Percentiles rank a stretch among this genome's conserved stretches.
Evolutionary conservation across 30 jellyfish, hydroid and myxozoan species (phyloP).

Genomic region (Morbakka virulenta): DNA sequence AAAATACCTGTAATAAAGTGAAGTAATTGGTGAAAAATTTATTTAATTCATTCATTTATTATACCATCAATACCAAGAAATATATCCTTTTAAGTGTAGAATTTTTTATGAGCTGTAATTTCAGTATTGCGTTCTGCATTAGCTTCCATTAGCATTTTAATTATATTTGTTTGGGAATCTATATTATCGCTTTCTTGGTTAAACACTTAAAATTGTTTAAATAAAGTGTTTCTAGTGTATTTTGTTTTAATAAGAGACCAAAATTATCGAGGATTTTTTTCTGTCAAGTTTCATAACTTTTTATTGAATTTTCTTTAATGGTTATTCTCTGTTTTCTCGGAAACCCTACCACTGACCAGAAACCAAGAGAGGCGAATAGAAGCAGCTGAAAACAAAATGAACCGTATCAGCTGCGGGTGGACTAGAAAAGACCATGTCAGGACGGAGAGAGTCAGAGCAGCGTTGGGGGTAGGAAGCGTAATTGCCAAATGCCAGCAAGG

Average conservation of each 20-base stretch:
- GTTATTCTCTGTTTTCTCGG: too few relatives aligned
- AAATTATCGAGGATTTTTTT: background rate
- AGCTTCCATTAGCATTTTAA: background rate
- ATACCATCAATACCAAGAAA: slow-evolving; percentile 18
- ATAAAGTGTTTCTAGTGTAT: background rate
- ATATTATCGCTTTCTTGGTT: background rate
- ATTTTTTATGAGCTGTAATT: background rate
- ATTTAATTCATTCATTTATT: background rate
- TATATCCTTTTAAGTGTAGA: background rate
- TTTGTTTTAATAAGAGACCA: background rate
- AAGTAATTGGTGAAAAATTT: background rate
- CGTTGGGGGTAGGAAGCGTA: too few relatives aligned
- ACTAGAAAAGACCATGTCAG: too few relatives aligned
- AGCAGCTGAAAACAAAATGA: too few relatives aligned
- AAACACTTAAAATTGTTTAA: background rate
- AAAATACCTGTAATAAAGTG: background rate
- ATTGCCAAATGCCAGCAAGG: too few relatives aligned
- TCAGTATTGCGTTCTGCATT: background rate
- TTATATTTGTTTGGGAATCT: background rate
- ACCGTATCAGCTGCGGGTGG: too few relatives aligned
- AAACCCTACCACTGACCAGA: too few relatives aligned
- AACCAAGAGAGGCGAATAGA: too few relatives aligned
- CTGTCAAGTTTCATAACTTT: slow-evolving; percentile 4
- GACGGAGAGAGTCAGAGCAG: too few relatives aligned
- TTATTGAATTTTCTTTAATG: slow-evolving; percentile 1